Evolutionary conservation across 2,113 vertebrate species (phyloP).

Genomic region (Corynorhinus townsendii): DNA sequence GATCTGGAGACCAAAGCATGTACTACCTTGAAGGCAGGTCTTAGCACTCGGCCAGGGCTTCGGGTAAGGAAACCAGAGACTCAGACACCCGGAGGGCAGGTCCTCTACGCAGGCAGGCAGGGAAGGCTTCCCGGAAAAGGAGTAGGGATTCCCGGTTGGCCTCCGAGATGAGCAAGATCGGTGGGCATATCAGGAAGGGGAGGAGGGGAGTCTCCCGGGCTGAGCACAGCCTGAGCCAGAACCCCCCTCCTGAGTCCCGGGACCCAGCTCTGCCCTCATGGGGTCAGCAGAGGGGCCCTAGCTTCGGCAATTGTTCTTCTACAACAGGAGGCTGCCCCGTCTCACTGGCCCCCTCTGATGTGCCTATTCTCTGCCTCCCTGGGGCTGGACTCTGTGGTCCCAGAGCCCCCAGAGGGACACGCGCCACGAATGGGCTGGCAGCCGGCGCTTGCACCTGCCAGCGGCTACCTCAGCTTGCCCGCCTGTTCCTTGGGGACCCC

Average conservation of each 20-base stretch:
- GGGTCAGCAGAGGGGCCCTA: background rate
- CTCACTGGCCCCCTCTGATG: background rate
- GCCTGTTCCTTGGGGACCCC: background rate
- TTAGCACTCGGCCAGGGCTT: background rate
- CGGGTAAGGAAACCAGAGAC: background rate
- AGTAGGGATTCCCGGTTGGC: background rate
- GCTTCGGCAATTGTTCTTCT: background rate
- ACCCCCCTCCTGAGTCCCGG: background rate
- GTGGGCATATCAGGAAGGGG: background rate
- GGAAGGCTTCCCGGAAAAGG: background rate
- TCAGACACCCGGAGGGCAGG: background rate
- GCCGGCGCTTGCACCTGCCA: background rate
- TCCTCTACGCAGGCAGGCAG: background rate
- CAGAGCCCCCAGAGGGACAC: background rate
- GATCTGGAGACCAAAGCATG: constrained; percentile 7
- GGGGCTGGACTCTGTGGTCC: background rate
- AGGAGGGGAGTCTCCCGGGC: background rate
- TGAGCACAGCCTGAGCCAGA: background rate
- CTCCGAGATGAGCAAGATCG: background rate
- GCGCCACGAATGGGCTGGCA: background rate
- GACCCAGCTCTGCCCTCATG: background rate
- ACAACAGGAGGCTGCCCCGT: background rate
- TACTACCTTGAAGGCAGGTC: background rate
- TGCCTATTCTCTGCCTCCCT: background rate
- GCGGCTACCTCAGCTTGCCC: background rate